Base-by-base conservation (phyloP, 1,140 invertebrate genomes). In the Prorops nasuta region DNA sequence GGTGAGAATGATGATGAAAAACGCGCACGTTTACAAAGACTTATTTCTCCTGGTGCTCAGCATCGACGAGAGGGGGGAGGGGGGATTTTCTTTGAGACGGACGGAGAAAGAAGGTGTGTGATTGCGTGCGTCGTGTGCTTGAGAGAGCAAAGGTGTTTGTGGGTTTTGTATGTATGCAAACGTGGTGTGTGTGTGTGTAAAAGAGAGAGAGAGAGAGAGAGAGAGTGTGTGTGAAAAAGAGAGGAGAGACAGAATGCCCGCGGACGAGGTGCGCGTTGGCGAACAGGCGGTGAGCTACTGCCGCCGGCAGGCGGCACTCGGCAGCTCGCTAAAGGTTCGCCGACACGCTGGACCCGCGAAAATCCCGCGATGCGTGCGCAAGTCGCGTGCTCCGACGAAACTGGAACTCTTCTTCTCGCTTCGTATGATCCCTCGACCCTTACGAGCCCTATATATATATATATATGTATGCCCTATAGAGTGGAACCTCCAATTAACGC, bases 241-340 rank as follows among this genome's bases (percentile, higher is more conserved):
- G n/a, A n/a, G n/a, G 50, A 28, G 44, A 42, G 21, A 40, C 14
- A 28, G 31, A 28, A 8, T 41, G 28, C 21, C 50, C n/a, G n/a
- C n/a, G n/a, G n/a, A n/a, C n/a, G n/a, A 46, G 57, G 36, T 58
- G 58, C 44, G 58, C 43, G 47, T 59, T 47, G 51, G 28, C 47
- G 44, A 51, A 58, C 20, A 54, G 58, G 47, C 58, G 58, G 52
- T 60, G 58, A 56, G 48, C 44, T 60, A 60, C 58, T 60, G 58
- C 58, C 28, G 51, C 4, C 10, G 48, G 44, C 41, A n/a, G n/a
- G n/a, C n/a, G n/a, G n/a, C n/a, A n/a, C 47, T 22, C 28, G 16
- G 38, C 28, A 32, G 42, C 57, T 52, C 58, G 58, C 58, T 56
- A 56, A 61, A 60, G 24, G 24, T 28, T 28, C 24, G 24, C 24